Base-by-base conservation (phyloP, 1,140 invertebrate species). In the Drosophila guanche region DNA sequence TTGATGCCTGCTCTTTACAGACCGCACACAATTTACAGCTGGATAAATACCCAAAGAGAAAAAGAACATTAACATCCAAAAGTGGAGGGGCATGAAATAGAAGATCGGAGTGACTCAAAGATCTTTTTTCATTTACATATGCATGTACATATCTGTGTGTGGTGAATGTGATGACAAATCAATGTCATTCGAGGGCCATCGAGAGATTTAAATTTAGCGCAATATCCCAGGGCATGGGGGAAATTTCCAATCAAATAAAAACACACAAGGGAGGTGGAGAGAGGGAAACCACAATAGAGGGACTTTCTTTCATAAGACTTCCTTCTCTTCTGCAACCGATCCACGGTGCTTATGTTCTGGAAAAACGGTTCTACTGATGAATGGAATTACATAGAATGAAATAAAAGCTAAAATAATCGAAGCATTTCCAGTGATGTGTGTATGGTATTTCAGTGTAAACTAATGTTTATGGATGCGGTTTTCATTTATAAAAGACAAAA, bases 11-110 rank as follows among this genome's bases (percentile, higher is more conserved):
- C 67, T 56, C 62, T 47, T 68, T 63, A 67, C 7, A 68, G 50
- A 56, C 75, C 71, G 52, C 59, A 46, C 68, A 86, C 81, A 85
- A 86, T 85, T 88, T 86, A 86, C 83, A 85, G 81, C 81, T 85
- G 81, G 67, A 86, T 86, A 81, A 86, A 85, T 88, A 85, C 50
- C 42, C 33, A 33, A 33, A 33, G 29, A 33, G 29, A 33, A 33
- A 8, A 46, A 59, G 50, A 50, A 50, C 61, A 65, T 48, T 58
- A 52, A 58, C 56, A 54, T 42, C 37, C 48, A 47, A 22, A 20
- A 27, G 43, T 29, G 43, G 42, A 43, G 47, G 22, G 25, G 68
- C 51, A 52, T 20, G 45, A 63, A 16, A 27, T 8, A 50, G 41
- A 43, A 46, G 14, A 41, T 59, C 42, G 43, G 12, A 12, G 12